These are phyloP conservation scores for Acanthis flammea DNA, from an alignment of 2,797 vertebrate genomes.

Conservation along the genomic window DNA sequence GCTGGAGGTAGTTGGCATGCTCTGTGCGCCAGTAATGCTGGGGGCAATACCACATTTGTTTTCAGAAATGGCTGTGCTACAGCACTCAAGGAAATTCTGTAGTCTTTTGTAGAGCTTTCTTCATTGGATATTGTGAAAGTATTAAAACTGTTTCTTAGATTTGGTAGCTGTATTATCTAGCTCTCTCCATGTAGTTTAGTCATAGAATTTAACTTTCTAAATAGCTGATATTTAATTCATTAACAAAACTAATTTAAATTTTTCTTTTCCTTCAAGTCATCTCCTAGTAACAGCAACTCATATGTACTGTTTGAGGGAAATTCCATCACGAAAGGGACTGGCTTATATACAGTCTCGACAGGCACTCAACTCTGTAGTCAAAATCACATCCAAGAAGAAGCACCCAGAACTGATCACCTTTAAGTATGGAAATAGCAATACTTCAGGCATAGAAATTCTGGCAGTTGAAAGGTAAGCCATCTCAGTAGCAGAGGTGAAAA, in stretches of 20 bases:
- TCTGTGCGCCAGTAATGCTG: background rate
- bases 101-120: background rate
- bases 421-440: conserved; percentile 95
- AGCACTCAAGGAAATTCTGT: background rate
- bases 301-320: conserved; percentile 98
- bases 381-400: conserved; percentile 99
- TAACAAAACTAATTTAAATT: background rate
- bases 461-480: conserved; percentile 92
- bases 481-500: background rate
- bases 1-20: background rate
- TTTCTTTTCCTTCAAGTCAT: conserved; percentile 78
- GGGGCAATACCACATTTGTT: background rate
- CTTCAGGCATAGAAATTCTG: conserved; percentile 91
- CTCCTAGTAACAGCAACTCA: conserved; percentile 94
- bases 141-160: background rate
- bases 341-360: conserved; percentile 98
- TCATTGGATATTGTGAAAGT: background rate
- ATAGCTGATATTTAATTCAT: background rate
- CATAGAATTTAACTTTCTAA: background rate
- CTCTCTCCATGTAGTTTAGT: background rate
- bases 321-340: conserved; percentile 90
- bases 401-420: conserved; percentile 98
- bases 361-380: conserved; percentile 94
- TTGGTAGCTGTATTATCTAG: background rate
- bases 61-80: background rate